These are phyloP conservation scores for Pangasius mekongensis DNA, from an alignment of 2,797 vertebrate genomes.

Conservation along the genomic window DNA sequence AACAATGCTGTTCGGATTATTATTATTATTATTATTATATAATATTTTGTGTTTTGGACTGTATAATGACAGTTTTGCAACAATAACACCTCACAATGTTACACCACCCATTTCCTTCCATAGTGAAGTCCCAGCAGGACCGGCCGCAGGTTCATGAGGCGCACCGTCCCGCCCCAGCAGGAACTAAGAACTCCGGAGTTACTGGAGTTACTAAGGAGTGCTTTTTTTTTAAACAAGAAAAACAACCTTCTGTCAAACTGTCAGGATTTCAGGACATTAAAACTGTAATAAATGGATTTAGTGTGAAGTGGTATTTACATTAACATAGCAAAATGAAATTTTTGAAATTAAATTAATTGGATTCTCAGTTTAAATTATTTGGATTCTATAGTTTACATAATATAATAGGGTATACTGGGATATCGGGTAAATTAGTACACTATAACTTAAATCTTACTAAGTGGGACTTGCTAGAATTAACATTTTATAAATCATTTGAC, in stretches of 20 bases:
- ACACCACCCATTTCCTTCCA: constrained; percentile 19
- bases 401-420: neutral
- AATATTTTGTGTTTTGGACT: neutral
- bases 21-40: too few species aligned
- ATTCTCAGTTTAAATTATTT: neutral
- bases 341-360: neutral
- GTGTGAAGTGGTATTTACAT: neutral
- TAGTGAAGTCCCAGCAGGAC: neutral
- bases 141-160: neutral
- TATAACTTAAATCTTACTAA: neutral
- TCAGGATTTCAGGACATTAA: too few species aligned
- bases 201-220: neutral
- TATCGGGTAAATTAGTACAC: too few species aligned
- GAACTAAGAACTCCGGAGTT: neutral
- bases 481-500: neutral
- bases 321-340: neutral
- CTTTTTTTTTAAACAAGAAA: too few species aligned
- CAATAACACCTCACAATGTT: neutral
- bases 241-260: too few species aligned
- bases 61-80: neutral
- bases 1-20: neutral
- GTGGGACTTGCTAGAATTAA: too few species aligned
- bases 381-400: neutral
- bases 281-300: too few species aligned
- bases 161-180: neutral